These are phyloP conservation scores for Scylla paramamosain DNA, from an alignment of 1,140 invertebrate species.

Conservation along the genomic window DNA sequence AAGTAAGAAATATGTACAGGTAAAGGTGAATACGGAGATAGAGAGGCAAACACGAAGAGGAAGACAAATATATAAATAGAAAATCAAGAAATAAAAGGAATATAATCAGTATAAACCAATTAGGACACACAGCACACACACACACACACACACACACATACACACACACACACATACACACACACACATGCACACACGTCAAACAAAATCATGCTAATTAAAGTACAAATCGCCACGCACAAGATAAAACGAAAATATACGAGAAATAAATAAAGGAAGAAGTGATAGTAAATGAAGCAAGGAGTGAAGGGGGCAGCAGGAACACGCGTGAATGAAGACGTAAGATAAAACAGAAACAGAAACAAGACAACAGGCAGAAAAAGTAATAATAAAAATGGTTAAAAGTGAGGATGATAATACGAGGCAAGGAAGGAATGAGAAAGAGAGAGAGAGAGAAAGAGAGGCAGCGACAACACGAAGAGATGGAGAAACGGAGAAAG, in stretches of 20 bases:
- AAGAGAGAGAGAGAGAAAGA: neutral
- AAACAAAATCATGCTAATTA: neutral
- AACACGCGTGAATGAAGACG: no score
- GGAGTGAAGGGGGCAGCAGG: no score
- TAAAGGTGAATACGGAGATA: no score
- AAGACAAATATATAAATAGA: no score
- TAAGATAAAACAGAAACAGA: no score
- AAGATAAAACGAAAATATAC: neutral
- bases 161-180: conserved; percentile 11
- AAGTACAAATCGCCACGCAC: neutral
- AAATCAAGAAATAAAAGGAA: no score
- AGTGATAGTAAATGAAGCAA: neutral
- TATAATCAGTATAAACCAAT: no score
- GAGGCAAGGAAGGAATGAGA: neutral
- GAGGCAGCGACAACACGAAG: neutral
- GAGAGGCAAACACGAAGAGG: neutral
- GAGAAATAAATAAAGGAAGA: neutral
- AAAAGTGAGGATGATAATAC: neutral
- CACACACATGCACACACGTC: neutral
- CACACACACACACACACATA: neutral
- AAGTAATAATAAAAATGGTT: no score
- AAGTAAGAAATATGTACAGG: no score
- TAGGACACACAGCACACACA: no score
- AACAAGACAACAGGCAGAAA: no score
- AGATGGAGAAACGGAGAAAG: neutral